Conservation (phyloP, 1,140 invertebrate genomes). For the Lutraria rhynchaena region DNA sequence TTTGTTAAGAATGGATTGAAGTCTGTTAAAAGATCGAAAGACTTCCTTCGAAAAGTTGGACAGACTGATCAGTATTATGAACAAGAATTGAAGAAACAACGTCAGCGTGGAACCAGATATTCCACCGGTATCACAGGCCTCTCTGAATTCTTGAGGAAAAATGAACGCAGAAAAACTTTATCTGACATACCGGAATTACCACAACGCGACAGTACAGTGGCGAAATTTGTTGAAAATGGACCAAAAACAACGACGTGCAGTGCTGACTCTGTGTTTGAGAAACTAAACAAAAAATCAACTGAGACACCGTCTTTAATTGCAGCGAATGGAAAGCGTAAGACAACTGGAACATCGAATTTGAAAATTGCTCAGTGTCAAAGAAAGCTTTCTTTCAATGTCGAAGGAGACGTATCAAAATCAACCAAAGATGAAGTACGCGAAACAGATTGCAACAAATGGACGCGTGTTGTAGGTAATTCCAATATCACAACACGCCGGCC, state of each 20-base stretch:
- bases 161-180: slow-evolving; percentile 22
- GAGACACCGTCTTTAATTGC: no score
- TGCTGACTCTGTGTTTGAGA: no score
- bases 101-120: slow-evolving; percentile 1
- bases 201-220: not conserved
- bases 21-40: slow-evolving; percentile 22
- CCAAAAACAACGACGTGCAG: not conserved
- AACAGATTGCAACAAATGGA: not conserved
- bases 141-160: slow-evolving; percentile 35
- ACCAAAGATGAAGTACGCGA: not conserved
- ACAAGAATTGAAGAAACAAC: not conserved
- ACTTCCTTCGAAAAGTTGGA: not conserved
- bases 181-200: not conserved
- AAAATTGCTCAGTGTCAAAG: slow-evolving; percentile 34
- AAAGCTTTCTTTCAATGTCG: slow-evolving; percentile 25
- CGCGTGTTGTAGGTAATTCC: not conserved
- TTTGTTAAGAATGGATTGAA: slow-evolving; percentile 27
- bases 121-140: slow-evolving; percentile 11
- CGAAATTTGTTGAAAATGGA: not conserved
- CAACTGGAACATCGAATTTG: slow-evolving; percentile 16
- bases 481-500: not conserved
- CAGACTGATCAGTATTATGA: not conserved
- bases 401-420: not conserved
- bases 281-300: no score
- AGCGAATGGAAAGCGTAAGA: not conserved